Evolutionary conservation across 2,797 vertebrate genomes (phyloP).

Genomic region (Tenualosa thibaudeaui): DNA sequence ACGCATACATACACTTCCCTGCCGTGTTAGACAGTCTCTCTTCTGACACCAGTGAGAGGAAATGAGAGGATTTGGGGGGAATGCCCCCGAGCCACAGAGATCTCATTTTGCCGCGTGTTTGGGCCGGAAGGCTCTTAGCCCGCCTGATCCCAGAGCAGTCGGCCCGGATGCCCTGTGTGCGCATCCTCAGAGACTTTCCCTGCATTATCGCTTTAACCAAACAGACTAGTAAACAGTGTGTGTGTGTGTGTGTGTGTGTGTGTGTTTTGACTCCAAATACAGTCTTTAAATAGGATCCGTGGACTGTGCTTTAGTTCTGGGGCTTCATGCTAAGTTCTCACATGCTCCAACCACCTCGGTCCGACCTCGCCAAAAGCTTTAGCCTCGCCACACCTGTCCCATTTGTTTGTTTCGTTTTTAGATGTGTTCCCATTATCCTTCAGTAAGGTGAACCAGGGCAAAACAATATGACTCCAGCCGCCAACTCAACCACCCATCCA

Average conservation of each 20-base stretch:
- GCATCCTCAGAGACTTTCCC: not conserved
- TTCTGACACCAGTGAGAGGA: not conserved
- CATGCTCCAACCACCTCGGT: not conserved
- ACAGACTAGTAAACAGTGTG: not conserved
- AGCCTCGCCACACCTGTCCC: not conserved
- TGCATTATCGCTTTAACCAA: not conserved
- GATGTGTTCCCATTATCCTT: conserved; percentile 18
- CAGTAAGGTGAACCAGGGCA: conserved; percentile 10
- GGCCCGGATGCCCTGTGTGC: not conserved
- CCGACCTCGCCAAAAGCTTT: not conserved
- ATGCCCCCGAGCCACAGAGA: not conserved
- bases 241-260: not conserved
- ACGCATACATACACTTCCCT: not conserved
- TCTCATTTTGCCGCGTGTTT: not conserved
- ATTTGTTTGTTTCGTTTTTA: conserved; percentile 23
- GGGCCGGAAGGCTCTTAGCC: not conserved
- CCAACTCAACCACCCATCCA: not conserved
- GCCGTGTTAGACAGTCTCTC: not conserved
- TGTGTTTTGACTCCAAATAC: not conserved
- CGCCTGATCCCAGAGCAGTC: not conserved
- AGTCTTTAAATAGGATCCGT: not conserved
- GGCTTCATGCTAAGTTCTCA: not conserved
- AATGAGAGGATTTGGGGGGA: conserved; percentile 14
- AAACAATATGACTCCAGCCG: conserved; percentile 11
- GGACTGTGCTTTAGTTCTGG: not conserved